A percentile compares a stretch with the other conserved stretches of the same genome.
These are phyloP conservation scores for Burhinus bistriatus DNA, from an alignment of 2,113 vertebrate genomes.

Conservation along the genomic window DNA sequence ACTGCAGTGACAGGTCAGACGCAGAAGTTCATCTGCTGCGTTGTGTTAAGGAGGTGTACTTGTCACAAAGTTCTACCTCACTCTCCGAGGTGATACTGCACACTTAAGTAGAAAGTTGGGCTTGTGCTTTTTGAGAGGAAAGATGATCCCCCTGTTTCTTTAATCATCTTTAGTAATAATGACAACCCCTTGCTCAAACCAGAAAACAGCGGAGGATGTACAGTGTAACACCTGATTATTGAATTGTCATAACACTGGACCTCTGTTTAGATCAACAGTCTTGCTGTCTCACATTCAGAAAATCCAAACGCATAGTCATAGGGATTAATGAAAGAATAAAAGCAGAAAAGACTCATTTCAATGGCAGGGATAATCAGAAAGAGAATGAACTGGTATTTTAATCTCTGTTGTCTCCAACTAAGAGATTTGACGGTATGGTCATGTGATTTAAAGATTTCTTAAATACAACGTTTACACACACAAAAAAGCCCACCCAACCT, in stretches of 20 bases:
- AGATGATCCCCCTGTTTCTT: background rate
- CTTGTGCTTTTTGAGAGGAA: background rate
- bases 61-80: background rate
- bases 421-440: background rate
- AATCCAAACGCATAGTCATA: background rate
- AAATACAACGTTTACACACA: background rate
- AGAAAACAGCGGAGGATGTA: background rate
- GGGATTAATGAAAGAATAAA: background rate
- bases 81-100: background rate
- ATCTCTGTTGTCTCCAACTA: background rate
- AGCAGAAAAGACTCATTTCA: background rate
- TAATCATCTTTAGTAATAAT: background rate
- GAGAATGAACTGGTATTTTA: background rate
- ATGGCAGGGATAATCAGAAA: background rate
- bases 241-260: background rate
- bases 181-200: background rate
- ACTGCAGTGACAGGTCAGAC: background rate
- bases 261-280: background rate
- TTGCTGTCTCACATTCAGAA: background rate
- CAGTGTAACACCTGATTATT: background rate
- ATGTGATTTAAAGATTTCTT: background rate
- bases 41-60: background rate
- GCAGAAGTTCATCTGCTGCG: background rate
- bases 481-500: background rate
- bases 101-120: background rate